Percentiles rank a stretch among this genome's conserved stretches.
Conservation (phyloP, 2,113 vertebrate species). For the Lagopus leucura region DNA sequence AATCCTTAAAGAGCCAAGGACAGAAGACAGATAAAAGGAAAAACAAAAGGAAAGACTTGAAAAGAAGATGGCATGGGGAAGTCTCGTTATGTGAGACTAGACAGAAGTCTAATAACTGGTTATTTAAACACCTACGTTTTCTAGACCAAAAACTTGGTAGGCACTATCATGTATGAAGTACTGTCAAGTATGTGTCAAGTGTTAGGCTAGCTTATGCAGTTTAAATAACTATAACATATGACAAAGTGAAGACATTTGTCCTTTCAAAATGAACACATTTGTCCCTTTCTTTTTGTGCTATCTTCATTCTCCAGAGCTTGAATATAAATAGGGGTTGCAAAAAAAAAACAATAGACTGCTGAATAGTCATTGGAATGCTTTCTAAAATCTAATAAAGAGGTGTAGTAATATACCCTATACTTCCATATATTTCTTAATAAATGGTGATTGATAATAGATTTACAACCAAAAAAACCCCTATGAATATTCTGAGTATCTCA, state of each 20-base stretch:
- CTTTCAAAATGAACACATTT: not conserved
- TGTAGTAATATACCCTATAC: not conserved
- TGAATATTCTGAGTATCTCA: not conserved
- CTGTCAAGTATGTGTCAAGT: not conserved
- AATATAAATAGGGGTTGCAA: not conserved
- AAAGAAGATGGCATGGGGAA: not conserved
- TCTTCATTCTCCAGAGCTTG: not conserved
- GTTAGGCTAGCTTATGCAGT: not conserved
- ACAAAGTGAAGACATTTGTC: not conserved
- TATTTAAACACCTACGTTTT: not conserved
- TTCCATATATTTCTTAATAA: not conserved
- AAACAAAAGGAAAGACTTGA: not conserved
- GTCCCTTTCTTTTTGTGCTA: not conserved
- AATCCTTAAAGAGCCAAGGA: not conserved
- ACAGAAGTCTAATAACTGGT: not conserved
- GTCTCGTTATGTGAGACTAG: not conserved
- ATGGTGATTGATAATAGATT: not conserved
- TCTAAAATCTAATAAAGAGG: not conserved
- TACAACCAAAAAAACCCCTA: not conserved
- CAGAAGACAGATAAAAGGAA: slow-evolving; percentile 22
- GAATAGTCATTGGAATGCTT: not conserved
- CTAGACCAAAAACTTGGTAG: not conserved
- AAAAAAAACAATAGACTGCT: not conserved
- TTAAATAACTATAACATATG: not conserved
- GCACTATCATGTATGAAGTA: not conserved